Conservation (phyloP, 1,140 invertebrate species). For the Megalopta genalis region DNA sequence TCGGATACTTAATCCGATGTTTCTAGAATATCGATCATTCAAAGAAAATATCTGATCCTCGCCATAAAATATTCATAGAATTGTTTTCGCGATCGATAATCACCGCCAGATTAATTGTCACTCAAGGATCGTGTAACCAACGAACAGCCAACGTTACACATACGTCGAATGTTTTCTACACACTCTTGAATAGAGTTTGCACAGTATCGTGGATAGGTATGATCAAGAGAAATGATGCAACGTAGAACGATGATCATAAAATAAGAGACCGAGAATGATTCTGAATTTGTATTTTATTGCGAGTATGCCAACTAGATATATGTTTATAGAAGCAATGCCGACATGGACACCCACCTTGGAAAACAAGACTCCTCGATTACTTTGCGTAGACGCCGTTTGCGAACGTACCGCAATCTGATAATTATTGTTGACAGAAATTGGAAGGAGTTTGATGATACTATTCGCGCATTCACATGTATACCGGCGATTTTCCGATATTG, state of each 20-base stretch:
- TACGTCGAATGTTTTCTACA: slow-evolving; percentile 1
- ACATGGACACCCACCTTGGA: slow-evolving; percentile 37
- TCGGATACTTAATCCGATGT: background rate
- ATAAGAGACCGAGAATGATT: background rate
- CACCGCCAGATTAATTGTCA: background rate
- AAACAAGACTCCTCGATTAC: slow-evolving; percentile 6
- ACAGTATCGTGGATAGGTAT: too few relatives aligned
- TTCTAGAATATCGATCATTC: background rate
- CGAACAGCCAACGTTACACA: slow-evolving; percentile 22
- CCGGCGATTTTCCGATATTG: slow-evolving; percentile 22
- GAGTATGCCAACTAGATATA: background rate
- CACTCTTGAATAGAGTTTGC: background rate
- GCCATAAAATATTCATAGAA: background rate
- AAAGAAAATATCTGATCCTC: background rate
- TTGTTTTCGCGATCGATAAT: background rate
- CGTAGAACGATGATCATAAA: background rate
- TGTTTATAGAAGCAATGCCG: too few relatives aligned
- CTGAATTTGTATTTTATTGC: background rate
- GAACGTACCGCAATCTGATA: background rate
- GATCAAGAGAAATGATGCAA: background rate
- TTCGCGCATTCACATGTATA: slow-evolving; percentile 38
- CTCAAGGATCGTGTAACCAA: slow-evolving; percentile 21
- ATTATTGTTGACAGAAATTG: background rate
- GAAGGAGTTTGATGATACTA: background rate
- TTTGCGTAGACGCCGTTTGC: background rate